Evolutionary conservation across 2,113 vertebrate species (phyloP), one percentile per base, ranked within the genome.

Genomic region (Malurus melanocephalus): DNA sequence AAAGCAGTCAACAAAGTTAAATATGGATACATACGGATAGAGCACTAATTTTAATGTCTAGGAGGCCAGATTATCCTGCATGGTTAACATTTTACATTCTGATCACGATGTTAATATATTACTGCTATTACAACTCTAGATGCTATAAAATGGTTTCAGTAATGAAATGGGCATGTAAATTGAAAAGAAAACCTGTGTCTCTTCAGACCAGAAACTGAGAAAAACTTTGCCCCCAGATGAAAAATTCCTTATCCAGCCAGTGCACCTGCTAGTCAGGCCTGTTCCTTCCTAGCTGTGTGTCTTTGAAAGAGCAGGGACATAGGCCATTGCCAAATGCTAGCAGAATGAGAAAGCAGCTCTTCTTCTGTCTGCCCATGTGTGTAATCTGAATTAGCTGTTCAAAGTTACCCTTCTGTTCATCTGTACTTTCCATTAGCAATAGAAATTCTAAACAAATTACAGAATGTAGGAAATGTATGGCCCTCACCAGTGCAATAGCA

Each of bases 171-270:
- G 53, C 92, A 87, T 69, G 57, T 92, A 96, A 96, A 96, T 91
- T 84, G 93, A 93, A 95, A 95, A 93, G 84, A 93, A 97, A 97
- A 88, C 71, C 66, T 86, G 81, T 91, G 75, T 93, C 82, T 95
- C 85, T 96, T 95, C 82, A 96, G 85, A 95, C 56, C 92, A 80
- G 69, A 95, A 97, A 92, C 40, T 72, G 80, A 93, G 75, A 93
- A 66, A 90, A 95, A 95, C 94, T 95, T 88, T 95, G 72, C 53
- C 90, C 87, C 88, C 65, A 93, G 67, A 94, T 92, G 81, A 94
- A 92, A 96, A 96, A 90, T 71, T 75, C 67, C 88, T 76, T 89
- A 91, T 88, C 91, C 62, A 97, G 72, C 76, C 85, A 95, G 91
- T 61, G 45, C 75, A 89, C 91, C 75, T 95, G 83, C 89, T 90